These are phyloP conservation scores for Anticlea derivata DNA, from an alignment of 2,888 invertebrate genomes.

Conservation along the genomic window DNA sequence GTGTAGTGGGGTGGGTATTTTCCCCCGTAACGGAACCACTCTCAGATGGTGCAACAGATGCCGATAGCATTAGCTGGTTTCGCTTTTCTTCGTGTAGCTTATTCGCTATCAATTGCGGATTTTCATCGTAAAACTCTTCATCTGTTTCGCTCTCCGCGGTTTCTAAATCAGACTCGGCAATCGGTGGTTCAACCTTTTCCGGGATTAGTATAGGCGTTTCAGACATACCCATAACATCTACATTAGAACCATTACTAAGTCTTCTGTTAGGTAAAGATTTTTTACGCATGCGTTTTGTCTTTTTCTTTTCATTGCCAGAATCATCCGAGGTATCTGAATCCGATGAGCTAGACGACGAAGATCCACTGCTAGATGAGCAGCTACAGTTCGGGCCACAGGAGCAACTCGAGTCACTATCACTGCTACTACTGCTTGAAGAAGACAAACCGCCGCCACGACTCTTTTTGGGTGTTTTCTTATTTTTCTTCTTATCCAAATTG, in stretches of 20 bases:
- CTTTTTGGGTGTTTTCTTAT: slow-evolving; percentile 78
- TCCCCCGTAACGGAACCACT: slow-evolving; percentile 84
- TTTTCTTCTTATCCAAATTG: slow-evolving; percentile 73
- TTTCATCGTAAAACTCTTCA: slow-evolving; percentile 94
- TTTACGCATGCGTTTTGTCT: slow-evolving; percentile 63
- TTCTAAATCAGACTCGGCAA: slow-evolving; percentile 92
- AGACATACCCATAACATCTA: slow-evolving; percentile 80
- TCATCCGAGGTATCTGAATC: slow-evolving; percentile 77
- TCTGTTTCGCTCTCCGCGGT: slow-evolving; percentile 94
- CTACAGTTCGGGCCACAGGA: slow-evolving; percentile 93
- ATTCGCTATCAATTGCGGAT: slow-evolving; percentile 89
- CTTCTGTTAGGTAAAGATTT: slow-evolving; percentile 65
- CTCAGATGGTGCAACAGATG: slow-evolving; percentile 85
- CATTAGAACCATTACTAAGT: slow-evolving; percentile 77
- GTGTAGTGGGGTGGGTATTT: slow-evolving; percentile 85
- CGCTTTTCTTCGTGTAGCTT: slow-evolving; percentile 90
- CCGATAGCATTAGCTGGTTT: slow-evolving; percentile 85
- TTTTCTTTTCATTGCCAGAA: slow-evolving; percentile 71
- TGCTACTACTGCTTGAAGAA: slow-evolving; percentile 90
- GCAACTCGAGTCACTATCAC: slow-evolving; percentile 89
- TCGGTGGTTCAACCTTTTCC: slow-evolving; percentile 83
- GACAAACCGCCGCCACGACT: slow-evolving; percentile 78
- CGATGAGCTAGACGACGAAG: slow-evolving; percentile 85
- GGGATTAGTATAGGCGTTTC: slow-evolving; percentile 74
- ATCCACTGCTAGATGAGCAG: slow-evolving; percentile 89